Evolutionary conservation across 30 jellyfish, hydroid and myxozoan genomes (phyloP), one percentile per base, ranked within the genome.

Genomic region (Chironex yamaguchii): DNA sequence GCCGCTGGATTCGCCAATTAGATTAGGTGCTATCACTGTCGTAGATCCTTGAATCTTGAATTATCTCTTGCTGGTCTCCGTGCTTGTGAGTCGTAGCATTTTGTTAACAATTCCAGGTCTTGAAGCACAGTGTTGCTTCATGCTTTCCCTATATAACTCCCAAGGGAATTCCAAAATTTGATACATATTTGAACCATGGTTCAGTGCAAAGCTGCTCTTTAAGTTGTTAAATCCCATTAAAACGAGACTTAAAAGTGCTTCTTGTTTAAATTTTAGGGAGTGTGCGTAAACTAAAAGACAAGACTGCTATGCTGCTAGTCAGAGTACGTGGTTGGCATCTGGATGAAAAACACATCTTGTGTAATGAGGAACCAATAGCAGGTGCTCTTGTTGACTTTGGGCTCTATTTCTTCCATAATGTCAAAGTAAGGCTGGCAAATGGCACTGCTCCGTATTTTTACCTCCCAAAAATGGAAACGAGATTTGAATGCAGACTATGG

Each of bases 291-390:
- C 79, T 92, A 65, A 92, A 92, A 34, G 98, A 92, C 17, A 58
- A 79, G 26, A 68, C 84, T 12, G 98, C 98, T 63, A 75, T 52
- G 74, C 82, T 92, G 22, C 69, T 92, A 34, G 96, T 92, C 0
- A 65, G 98, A 36, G 93, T 92, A n/a, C 98, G 98, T 20, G 98
- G 98, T n/a, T 92, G 98, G 98, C 98, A 92, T 49, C 78, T 92
- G 25, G 98, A 92, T n/a, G 98, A 92, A 71, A 86, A 86, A 33
- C 98, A 92, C 65, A 67, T 92, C 0, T 50, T 24, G 25, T 82
- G 92, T 67, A 96, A 92, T 52, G 91, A 77, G 11, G 28, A 53
- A 22, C 95, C 98, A 0, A 72, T 92, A 92, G 89, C 97, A 49
- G 98, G 97, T 13, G 98, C 87, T 12, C 62, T 92, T 27, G 92